Percentiles rank a stretch among this genome's conserved stretches.
phyloP scores from a whole-genome alignment of 1,140 invertebrate species.

The Drosophila serrata region DNA sequence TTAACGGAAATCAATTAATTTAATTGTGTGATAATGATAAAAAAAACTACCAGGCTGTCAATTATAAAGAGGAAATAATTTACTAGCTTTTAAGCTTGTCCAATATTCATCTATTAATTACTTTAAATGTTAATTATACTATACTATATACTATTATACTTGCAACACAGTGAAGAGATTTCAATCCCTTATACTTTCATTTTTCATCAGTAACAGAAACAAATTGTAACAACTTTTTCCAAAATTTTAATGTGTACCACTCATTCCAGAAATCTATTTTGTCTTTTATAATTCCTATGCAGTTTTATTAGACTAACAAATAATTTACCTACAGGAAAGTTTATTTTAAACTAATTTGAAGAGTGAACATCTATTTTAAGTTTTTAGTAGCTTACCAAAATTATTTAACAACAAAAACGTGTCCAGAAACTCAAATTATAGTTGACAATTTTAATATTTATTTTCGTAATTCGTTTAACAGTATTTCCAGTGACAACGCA shows the following conservation, averaged over 20 bases:
- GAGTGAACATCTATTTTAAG: not conserved
- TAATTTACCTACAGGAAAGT: too few species aligned
- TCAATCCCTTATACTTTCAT: too few species aligned
- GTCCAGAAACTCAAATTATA: too few species aligned
- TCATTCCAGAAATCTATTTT: too few species aligned
- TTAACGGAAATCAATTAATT: slow-evolving; percentile 4
- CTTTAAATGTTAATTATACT: not conserved
- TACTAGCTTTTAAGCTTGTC: not conserved
- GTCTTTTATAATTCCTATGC: too few species aligned
- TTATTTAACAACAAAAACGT: not conserved
- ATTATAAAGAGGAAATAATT: not conserved
- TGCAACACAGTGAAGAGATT: too few species aligned
- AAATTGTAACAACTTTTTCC: too few species aligned
- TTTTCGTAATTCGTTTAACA: slow-evolving; percentile 20
- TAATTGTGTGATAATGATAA: not conserved
- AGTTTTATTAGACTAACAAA: too few species aligned
- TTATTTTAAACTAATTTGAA: too few species aligned
- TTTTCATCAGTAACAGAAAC: too few species aligned
- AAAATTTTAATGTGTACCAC: too few species aligned
- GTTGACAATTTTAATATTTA: slow-evolving; percentile 17
- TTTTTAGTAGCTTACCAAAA: not conserved
- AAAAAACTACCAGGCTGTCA: not conserved
- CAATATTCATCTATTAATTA: not conserved
- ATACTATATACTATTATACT: not conserved
- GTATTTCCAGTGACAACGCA: slow-evolving; percentile 6